phyloP scores from a whole-genome alignment of 2,888 invertebrate species.

The Drosophila nr. medialis region DNA sequence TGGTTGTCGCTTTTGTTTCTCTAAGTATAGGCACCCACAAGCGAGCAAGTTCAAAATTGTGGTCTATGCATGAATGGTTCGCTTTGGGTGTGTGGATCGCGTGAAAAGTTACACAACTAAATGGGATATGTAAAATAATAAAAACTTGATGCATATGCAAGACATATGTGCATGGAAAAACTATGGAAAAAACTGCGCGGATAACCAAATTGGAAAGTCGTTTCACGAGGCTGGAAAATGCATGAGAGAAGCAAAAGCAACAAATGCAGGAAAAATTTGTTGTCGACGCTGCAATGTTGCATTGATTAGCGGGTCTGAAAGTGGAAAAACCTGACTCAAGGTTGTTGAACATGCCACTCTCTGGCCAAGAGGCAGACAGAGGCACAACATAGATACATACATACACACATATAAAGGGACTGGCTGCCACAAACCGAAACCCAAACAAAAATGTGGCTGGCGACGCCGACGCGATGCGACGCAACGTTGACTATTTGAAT shows the following conservation, averaged over 20 bases:
- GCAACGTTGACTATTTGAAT: slow-evolving; percentile 72
- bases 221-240: slow-evolving; percentile 57
- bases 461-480: slow-evolving; percentile 36
- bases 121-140: slow-evolving; percentile 37
- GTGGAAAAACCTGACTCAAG: slow-evolving; percentile 82
- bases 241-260: slow-evolving; percentile 49
- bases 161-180: slow-evolving; percentile 30
- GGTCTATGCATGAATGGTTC: slow-evolving; percentile 66
- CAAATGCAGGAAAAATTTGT: slow-evolving; percentile 60
- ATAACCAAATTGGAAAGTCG: slow-evolving; percentile 74
- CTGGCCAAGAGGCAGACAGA: slow-evolving; percentile 10
- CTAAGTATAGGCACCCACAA: slow-evolving; percentile 18
- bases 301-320: slow-evolving; percentile 75
- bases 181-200: slow-evolving; percentile 44
- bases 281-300: slow-evolving; percentile 59
- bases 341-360: slow-evolving; percentile 77
- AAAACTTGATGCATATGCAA: slow-evolving; percentile 52
- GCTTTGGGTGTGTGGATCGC: slow-evolving; percentile 56
- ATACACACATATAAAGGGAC: slow-evolving; percentile 8
- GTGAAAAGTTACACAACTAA: slow-evolving; percentile 68
- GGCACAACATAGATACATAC: slow-evolving; percentile 2
- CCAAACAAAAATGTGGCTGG: slow-evolving; percentile 56
- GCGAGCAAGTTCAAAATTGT: slow-evolving; percentile 56
- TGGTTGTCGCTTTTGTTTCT: neutral
- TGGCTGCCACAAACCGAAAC: slow-evolving; percentile 35